Percentiles rank a stretch among this genome's conserved stretches.
phyloP scores from a whole-genome alignment of 2,888 invertebrate species.

The Drosophila peninsularis region DNA sequence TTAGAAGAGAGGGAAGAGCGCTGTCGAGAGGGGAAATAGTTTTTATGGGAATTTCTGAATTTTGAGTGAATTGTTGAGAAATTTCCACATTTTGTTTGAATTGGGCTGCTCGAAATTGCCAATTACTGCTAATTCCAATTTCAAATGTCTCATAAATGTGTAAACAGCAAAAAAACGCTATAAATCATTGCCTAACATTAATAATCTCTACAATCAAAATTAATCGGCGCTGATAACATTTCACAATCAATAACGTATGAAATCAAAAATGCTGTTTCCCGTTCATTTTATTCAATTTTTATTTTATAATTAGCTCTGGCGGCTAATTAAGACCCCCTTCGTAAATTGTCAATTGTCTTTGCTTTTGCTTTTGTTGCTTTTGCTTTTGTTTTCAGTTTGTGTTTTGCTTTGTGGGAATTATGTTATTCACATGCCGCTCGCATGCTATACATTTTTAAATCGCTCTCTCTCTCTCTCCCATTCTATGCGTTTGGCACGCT shows the following conservation, averaged over 20 bases:
- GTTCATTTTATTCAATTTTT: conserved; percentile 15
- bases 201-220: conserved; percentile 2
- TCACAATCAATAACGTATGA: conserved; percentile 10
- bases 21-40: neutral
- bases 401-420: conserved; percentile 40
- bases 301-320: conserved; percentile 5
- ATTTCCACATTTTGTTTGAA: conserved; percentile 10
- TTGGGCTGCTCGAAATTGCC: conserved; percentile 24
- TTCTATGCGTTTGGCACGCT: conserved; percentile 12
- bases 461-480: neutral
- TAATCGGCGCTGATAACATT: conserved; percentile 5
- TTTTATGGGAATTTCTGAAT: conserved; percentile 25
- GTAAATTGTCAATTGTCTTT: conserved; percentile 37
- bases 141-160: conserved; percentile 5
- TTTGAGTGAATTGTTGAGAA: conserved; percentile 36
- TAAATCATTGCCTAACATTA: conserved; percentile 15
- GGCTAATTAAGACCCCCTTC: conserved; percentile 30
- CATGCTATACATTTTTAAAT: conserved; percentile 39
- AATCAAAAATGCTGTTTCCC: conserved; percentile 21
- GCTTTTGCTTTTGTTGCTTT: conserved; percentile 26
- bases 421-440: conserved; percentile 36
- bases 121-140: conserved; percentile 11
- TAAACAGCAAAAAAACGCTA: neutral
- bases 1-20: neutral
- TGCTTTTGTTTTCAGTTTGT: conserved; percentile 21